These are phyloP conservation scores for Choristoneura fumiferana DNA, from an alignment of 1,140 invertebrate species.

Conservation along the genomic window DNA sequence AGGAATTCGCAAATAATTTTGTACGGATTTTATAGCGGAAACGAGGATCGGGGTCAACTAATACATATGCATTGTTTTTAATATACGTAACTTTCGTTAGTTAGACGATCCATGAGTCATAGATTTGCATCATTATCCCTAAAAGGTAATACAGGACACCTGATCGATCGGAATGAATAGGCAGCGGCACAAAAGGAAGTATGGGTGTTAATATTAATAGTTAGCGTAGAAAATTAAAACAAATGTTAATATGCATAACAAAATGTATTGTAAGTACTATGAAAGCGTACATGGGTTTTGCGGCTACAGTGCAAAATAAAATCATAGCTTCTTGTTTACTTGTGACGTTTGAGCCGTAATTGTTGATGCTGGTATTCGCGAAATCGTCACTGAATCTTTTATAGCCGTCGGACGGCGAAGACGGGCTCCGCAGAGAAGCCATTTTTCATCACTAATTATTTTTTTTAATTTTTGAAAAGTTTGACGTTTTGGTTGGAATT, in stretches of 20 bases:
- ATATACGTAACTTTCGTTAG: constrained; percentile 55
- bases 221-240: constrained; percentile 61
- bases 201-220: constrained; percentile 33
- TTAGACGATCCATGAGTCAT: constrained; percentile 53
- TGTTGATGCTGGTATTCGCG: constrained; percentile 77
- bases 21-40: constrained; percentile 32
- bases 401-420: constrained; percentile 78
- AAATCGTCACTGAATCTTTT: constrained; percentile 80
- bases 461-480: constrained; percentile 29
- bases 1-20: not conserved
- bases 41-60: constrained; percentile 50
- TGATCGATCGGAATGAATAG: constrained; percentile 48
- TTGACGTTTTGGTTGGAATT: constrained; percentile 1
- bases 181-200: constrained; percentile 26
- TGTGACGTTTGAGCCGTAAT: constrained; percentile 78
- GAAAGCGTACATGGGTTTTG: constrained; percentile 66
- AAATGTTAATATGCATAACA: constrained; percentile 59
- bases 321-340: constrained; percentile 74
- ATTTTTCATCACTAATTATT: constrained; percentile 68
- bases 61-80: constrained; percentile 53
- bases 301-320: constrained; percentile 71
- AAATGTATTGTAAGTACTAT: constrained; percentile 72
- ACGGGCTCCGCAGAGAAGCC: constrained; percentile 75
- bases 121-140: constrained; percentile 46
- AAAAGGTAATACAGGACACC: constrained; percentile 34